Conservation (phyloP, 2,113 vertebrate genomes). For the Cavia aperea region DNA sequence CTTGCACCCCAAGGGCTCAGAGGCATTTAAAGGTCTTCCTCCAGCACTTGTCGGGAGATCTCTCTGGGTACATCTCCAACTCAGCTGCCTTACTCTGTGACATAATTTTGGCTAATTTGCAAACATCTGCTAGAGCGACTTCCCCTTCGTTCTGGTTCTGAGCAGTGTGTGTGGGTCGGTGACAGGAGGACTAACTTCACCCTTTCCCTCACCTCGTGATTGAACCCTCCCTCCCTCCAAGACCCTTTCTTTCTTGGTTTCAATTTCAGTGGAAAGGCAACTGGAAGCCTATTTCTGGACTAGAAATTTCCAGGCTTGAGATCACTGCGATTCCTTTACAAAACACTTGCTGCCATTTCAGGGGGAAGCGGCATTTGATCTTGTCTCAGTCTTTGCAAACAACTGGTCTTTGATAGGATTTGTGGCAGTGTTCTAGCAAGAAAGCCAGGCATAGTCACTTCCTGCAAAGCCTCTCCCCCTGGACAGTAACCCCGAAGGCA, state of each 20-base stretch:
- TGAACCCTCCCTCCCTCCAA: conserved; percentile 16
- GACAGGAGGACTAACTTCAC: conserved; percentile 57
- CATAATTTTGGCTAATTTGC: conserved; percentile 68
- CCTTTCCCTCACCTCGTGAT: conserved; percentile 56
- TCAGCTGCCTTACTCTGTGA: conserved; percentile 64
- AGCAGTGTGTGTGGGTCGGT: conserved; percentile 45
- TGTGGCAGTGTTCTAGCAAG: background rate
- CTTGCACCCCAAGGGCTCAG: conserved; percentile 38
- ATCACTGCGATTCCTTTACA: conserved; percentile 43
- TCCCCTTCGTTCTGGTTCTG: conserved; percentile 62
- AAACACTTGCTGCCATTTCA: conserved; percentile 34
- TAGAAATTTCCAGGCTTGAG: conserved; percentile 36
- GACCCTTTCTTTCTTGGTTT: conserved; percentile 58
- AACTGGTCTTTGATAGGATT: conserved; percentile 44
- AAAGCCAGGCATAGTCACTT: background rate
- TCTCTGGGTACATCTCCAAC: conserved; percentile 68
- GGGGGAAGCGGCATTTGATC: conserved; percentile 49
- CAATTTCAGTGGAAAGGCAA: conserved; percentile 40
- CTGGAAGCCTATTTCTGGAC: conserved; percentile 47
- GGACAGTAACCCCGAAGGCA: conserved; percentile 12
- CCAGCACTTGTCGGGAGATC: conserved; percentile 65
- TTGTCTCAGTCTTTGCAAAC: conserved; percentile 49
- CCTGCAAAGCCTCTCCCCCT: background rate
- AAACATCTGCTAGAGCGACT: conserved; percentile 74
- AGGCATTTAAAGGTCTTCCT: conserved; percentile 61